Evolutionary conservation across 1,140 invertebrate genomes (phyloP), one percentile per base, ranked within the genome.

Genomic region (Tetramorium parvispinum): DNA sequence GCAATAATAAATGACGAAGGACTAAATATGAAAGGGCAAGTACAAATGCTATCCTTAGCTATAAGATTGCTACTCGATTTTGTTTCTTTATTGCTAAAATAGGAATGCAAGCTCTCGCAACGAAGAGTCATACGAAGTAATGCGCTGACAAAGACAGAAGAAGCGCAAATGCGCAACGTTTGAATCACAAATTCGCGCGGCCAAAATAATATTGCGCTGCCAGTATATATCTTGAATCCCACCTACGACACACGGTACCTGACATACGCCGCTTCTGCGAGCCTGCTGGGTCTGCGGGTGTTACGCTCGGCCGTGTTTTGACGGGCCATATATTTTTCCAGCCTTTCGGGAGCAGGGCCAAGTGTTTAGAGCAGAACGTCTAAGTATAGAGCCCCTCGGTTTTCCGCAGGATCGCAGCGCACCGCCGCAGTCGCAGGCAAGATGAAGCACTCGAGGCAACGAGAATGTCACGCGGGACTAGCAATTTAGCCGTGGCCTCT

Each of bases 311-410:
- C 55, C 78, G 83, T 90, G 82, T 91, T 91, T 92, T 92, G 91
- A 92, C 91, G 88, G 91, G 82, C 66, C 90, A 88, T 92, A 90
- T 90, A 93, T 92, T 93, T 92, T 93, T 93, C 87, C 78, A 49
- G 55, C 59, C 86, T 90, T 91, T 90, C 76, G 91, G 92, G 91
- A 92, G 87, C 91, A n/a, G 66, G 87, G 92, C 92, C 92, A 92
- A 93, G 89, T 85, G 88, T 91, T 92, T 91, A 86, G 89, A 88
- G 87, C 24, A 61, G 70, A 49, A 76, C 63, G 88, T 92, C 92
- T 92, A 92, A 93, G 91, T 92, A 92, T 93, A 93, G 92, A 73
- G 61, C 2, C 21, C 57, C 73, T 40, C 65, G 57, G 66, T 82
- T 77, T 2, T 18, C 70, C 53, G 68, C 13, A 37, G 24, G 21